These are phyloP conservation scores for Calliphora vomitoria DNA, from an alignment of 2,888 invertebrate species.

Conservation along the genomic window DNA sequence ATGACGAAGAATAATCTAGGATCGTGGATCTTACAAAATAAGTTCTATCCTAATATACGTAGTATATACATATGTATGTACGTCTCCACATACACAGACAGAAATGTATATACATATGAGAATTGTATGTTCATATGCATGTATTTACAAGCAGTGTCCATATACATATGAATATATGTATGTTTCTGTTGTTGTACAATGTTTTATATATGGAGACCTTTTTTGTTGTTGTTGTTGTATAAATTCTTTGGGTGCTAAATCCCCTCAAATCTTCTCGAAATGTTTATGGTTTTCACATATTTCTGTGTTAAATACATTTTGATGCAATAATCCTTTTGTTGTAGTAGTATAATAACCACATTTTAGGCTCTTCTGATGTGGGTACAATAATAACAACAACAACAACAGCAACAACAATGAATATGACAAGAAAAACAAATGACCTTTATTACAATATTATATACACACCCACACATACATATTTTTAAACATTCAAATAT, in stretches of 20 bases:
- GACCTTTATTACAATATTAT: constrained; percentile 50
- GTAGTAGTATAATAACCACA: constrained; percentile 51
- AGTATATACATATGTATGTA: background rate
- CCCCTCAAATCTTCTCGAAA: constrained; percentile 57
- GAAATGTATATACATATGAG: background rate
- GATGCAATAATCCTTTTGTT: constrained; percentile 71
- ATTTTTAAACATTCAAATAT: constrained; percentile 6
- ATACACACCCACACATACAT: background rate
- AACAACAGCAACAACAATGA: constrained; percentile 28
- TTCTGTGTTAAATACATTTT: constrained; percentile 67
- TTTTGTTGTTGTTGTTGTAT: background rate
- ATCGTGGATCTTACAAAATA: too few species aligned
- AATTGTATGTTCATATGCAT: too few species aligned
- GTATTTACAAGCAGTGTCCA: background rate
- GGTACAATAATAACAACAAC: constrained; percentile 34
- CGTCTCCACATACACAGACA: background rate
- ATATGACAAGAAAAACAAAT: constrained; percentile 61
- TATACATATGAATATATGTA: background rate
- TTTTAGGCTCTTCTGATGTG: constrained; percentile 66
- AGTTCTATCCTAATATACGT: background rate
- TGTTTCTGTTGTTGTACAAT: background rate
- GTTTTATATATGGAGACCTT: constrained; percentile 5
- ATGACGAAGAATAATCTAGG: too few species aligned
- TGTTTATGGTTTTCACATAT: constrained; percentile 69
- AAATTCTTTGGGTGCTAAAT: constrained; percentile 53